phyloP scores from a whole-genome alignment of 2,888 invertebrate genomes.

The Diaphora mendica region DNA sequence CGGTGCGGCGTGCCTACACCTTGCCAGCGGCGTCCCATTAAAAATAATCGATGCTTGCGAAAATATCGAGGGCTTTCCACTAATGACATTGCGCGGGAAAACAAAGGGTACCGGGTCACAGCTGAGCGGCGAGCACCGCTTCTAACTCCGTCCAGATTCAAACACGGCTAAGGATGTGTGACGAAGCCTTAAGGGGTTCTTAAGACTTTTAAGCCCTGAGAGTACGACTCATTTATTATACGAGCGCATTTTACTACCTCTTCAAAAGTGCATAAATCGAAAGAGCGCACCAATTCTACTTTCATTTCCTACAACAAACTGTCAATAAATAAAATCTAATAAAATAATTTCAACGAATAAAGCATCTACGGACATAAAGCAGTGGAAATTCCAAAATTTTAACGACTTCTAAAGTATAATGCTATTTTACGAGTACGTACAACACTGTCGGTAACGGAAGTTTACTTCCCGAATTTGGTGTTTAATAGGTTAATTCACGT shows the following conservation, averaged over 20 bases:
- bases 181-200: constrained; percentile 37
- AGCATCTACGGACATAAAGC: constrained; percentile 26
- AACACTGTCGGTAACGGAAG: constrained; percentile 60
- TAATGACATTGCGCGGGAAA: constrained; percentile 83
- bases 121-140: constrained; percentile 39
- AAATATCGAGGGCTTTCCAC: constrained; percentile 84
- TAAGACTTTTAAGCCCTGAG: constrained; percentile 33
- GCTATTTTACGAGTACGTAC: constrained; percentile 66
- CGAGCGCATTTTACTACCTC: constrained; percentile 12
- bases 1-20: constrained; percentile 67
- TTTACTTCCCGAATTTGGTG: constrained; percentile 75
- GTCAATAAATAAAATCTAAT: constrained; percentile 28
- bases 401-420: constrained; percentile 53
- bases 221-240: constrained; percentile 41
- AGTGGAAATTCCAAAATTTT: constrained; percentile 46
- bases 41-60: constrained; percentile 84
- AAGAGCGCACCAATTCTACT: constrained; percentile 27
- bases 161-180: constrained; percentile 47
- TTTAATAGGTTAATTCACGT: constrained; percentile 84
- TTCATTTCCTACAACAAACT: constrained; percentile 8
- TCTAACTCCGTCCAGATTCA: constrained; percentile 43
- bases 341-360: constrained; percentile 35
- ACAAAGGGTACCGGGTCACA: constrained; percentile 74
- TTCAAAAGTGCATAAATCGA: constrained; percentile 3
- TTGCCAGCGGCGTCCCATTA: constrained; percentile 78